Base-by-base conservation (phyloP, 2,797 vertebrate species). In the Picus viridis region DNA sequence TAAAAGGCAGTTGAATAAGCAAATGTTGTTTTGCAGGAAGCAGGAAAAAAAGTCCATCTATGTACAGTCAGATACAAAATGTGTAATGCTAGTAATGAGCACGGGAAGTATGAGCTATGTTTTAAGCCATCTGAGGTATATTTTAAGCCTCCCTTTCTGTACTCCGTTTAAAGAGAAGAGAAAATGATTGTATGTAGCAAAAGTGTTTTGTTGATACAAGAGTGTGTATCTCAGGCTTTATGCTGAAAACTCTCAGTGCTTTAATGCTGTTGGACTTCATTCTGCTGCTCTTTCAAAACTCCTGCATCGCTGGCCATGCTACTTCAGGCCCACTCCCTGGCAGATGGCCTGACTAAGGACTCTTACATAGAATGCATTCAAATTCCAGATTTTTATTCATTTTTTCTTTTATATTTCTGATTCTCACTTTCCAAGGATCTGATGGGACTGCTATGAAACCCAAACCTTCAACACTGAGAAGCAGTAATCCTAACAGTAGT, bases 1-100 rank as follows among this genome's bases (percentile, higher is more conserved):
- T 97, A 92, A 97, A 96, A 97, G 96, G 71, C 85, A 96, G 91
- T 95, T 93, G 94, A 95, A 96, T 95, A 95, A 94, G 76, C 90
- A 96, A 97, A 90, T 86, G 83, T 75, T 96, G 82, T 93, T 96
- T 94, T 92, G 83, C 58, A 95, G 96, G 95, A 86, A 95, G 73
- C 19, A 92, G 77, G 80, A 74, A 95, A 88, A 49, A 22, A 49
- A 49, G 30, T 67, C 82, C 73, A 95, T 96, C 78, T 91, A 54
- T 89, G 16, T 80, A 73, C 68, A 24, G 75, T 7, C 77, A 91
- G 95, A 93, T 81, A 74, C 41, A 29, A 87, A 94, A 88, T 93
- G 39, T 84, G 22, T 93, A 95, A 91, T 97, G 96, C 92, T 91
- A 70, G 53, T 94, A 96, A 97, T 94, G 85, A 95, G 71, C 81